Base-by-base conservation (phyloP, 2,797 vertebrate genomes). In the Clarias pachynema region DNA sequence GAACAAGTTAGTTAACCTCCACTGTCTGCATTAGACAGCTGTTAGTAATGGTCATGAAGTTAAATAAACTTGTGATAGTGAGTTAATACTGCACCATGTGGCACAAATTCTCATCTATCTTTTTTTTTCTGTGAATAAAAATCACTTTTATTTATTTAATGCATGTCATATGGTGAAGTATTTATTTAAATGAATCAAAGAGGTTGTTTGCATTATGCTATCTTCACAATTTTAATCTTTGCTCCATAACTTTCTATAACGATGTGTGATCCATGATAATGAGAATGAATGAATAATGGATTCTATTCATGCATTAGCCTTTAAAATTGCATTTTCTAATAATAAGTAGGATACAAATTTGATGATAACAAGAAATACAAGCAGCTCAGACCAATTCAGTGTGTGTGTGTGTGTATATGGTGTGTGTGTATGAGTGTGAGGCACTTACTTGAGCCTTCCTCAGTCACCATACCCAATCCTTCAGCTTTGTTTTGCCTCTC, bases 401-500 rank as follows among this genome's bases (percentile, higher is more conserved):
- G 31, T 37, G 14, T 20, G 14, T 56, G 49, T 37, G 20, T 56
- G 24, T 26, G 6, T 63, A 60, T 68, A 59, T 63, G 44, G 70
- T 60, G 53, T 53, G 53, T 57, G 16, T 26, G 18, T 69, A 60
- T 68, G 60, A 34, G 74, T 68, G 65, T 44, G 70, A 29, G 16
- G 9, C 89, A 98, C 98, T 97, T 96, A 99, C 98, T 96, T 93
- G 98, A 99, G 93, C 98, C 98, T 92, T 99, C 98, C 93, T 99
- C 98, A 82, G 98, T 99, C 78, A 99, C 98, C 98, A 99, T 99
- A 79, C 98, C 98, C 91, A 99, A 94, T 92, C 98, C 98, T 95
- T 99, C 98, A 0, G 98, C 97, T 96, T 99, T 99, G 91, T 99
- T 99, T 93, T 99, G 98, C 89, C 98, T 97, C 94, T 99, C 98